Percentiles rank a stretch among this genome's conserved stretches.
phyloP scores from a whole-genome alignment of 2,797 vertebrate genomes.

The Periophthalmus magnuspinnatus region DNA sequence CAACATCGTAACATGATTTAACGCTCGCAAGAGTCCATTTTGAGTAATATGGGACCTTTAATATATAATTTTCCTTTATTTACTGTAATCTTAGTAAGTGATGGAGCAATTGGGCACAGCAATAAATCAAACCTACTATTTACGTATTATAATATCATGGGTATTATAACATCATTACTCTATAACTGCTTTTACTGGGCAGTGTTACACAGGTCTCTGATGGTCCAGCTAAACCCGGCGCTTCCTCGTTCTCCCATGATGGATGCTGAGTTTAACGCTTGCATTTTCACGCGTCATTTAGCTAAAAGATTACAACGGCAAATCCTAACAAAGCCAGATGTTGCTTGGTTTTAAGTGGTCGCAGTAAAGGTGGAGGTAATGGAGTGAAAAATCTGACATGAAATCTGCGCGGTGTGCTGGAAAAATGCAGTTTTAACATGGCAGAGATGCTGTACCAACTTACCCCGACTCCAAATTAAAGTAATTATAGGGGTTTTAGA shows the following conservation, averaged over 20 bases:
- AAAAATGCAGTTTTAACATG: neutral
- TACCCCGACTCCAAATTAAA: neutral
- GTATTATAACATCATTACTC: neutral
- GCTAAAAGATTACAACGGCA: conserved; percentile 25
- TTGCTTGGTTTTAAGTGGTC: conserved; percentile 14
- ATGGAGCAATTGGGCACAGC: neutral
- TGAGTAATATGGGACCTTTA: too few relatives aligned
- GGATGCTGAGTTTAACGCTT: conserved; percentile 31
- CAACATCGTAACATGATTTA: too few relatives aligned
- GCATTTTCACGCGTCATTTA: conserved; percentile 39
- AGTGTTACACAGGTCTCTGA: conserved; percentile 4
- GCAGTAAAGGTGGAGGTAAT: neutral
- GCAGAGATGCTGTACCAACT: neutral
- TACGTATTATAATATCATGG: neutral
- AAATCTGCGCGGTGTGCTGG: conserved; percentile 1
- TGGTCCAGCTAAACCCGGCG: conserved; percentile 14
- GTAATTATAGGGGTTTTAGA: neutral
- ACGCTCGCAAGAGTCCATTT: too few relatives aligned
- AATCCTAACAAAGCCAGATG: conserved; percentile 23
- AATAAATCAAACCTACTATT: neutral
- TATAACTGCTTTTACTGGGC: neutral
- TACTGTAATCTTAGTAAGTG: neutral
- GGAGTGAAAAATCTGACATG: conserved; percentile 1
- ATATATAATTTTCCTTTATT: neutral
- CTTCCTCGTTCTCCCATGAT: conserved; percentile 32